phyloP scores from a whole-genome alignment of 2,113 vertebrate species.

The Tonatia bakeri region DNA sequence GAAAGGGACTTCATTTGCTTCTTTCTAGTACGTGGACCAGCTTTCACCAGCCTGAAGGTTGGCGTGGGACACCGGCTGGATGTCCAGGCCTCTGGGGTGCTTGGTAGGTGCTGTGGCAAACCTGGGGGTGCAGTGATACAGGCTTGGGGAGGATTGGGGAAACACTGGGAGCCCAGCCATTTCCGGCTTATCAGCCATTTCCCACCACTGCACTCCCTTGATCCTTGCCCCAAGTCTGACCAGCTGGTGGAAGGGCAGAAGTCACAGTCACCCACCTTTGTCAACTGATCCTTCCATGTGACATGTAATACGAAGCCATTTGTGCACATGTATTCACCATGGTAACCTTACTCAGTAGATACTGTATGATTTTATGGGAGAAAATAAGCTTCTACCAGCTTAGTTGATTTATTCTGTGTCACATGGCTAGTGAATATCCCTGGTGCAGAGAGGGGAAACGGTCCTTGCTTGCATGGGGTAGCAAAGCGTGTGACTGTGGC shows the following conservation, averaged over 20 bases:
- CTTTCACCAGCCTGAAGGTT: slow-evolving; percentile 82
- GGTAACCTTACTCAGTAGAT: background rate
- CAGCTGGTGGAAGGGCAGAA: background rate
- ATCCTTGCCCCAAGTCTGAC: background rate
- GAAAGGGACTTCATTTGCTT: background rate
- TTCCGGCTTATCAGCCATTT: background rate
- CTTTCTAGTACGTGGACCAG: slow-evolving; percentile 87
- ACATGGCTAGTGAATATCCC: background rate
- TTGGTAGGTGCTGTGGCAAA: slow-evolving; percentile 81
- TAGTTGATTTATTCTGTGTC: background rate
- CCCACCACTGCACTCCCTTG: background rate
- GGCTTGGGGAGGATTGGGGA: background rate
- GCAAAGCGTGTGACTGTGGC: background rate
- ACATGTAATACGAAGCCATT: background rate
- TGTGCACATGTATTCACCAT: background rate
- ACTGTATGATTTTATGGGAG: background rate
- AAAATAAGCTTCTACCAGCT: background rate
- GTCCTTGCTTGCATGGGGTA: background rate
- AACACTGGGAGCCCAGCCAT: background rate
- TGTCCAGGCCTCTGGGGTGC: slow-evolving; percentile 88
- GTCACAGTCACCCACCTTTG: background rate
- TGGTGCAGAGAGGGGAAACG: background rate
- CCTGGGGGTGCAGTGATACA: background rate
- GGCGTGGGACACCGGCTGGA: slow-evolving; percentile 92
- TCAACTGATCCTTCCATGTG: background rate